phyloP scores from a whole-genome alignment of 2,113 vertebrate species.

The Mesitornis unicolor region DNA sequence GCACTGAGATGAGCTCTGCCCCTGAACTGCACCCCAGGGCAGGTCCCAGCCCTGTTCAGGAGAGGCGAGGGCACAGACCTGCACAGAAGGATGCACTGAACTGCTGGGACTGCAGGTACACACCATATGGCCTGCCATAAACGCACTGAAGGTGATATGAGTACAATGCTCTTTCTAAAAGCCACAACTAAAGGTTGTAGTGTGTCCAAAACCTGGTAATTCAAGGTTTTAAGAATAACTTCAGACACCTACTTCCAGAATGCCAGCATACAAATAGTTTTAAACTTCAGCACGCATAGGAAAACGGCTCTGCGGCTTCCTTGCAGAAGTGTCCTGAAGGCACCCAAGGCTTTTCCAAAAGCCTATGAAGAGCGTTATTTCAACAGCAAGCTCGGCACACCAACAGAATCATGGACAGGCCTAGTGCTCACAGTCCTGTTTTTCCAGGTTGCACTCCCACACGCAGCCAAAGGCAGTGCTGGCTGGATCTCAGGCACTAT shows the following conservation, averaged over 20 bases:
- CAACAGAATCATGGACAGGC: accelerated
- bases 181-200: not conserved
- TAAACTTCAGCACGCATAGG: not conserved
- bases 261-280: not conserved
- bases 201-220: not conserved
- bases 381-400: not conserved
- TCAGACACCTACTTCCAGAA: not conserved
- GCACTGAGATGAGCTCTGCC: not conserved
- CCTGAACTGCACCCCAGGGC: accelerated
- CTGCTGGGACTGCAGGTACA: not conserved
- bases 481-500: not conserved
- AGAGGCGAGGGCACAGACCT: not conserved
- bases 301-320: not conserved
- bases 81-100: not conserved
- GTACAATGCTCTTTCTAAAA: not conserved
- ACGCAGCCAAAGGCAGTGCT: accelerated
- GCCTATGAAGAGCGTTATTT: not conserved
- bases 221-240: not conserved
- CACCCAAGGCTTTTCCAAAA: not conserved
- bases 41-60: not conserved
- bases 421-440: not conserved
- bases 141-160: accelerated
- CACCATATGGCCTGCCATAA: accelerated
- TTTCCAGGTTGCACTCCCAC: not conserved
- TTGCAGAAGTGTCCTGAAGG: not conserved